A percentile compares a stretch with the other conserved stretches of the same genome.
phyloP scores from a whole-genome alignment of 2,113 vertebrate genomes.

The Otis tarda region DNA sequence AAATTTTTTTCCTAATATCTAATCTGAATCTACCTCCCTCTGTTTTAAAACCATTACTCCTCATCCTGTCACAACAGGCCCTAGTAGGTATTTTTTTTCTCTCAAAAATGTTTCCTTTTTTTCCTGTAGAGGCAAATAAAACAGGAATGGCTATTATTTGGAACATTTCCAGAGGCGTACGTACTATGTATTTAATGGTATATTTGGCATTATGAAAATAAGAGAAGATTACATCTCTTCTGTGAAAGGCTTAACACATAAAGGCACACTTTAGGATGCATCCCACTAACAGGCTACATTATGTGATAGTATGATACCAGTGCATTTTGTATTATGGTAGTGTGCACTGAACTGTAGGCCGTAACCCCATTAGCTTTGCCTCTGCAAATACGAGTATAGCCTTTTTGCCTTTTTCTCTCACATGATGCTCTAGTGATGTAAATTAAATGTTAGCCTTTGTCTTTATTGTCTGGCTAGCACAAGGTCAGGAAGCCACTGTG shows the following conservation, averaged over 20 bases:
- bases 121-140: background rate
- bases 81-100: background rate
- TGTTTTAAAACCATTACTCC: too few relatives aligned
- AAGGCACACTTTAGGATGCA: background rate
- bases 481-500: fast-evolving
- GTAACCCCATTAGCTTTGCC: background rate
- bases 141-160: background rate
- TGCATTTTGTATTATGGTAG: background rate
- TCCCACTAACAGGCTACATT: background rate
- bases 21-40: too few relatives aligned
- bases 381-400: background rate
- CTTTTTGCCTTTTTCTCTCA: background rate
- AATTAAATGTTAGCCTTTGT: background rate
- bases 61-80: too few relatives aligned
- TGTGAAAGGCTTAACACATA: background rate
- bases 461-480: background rate
- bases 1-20: too few relatives aligned
- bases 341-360: background rate
- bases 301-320: background rate
- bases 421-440: background rate
- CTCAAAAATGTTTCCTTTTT: background rate
- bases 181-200: background rate
- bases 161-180: background rate
- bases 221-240: background rate
- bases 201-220: background rate